Base-by-base conservation (phyloP, 2,888 invertebrate species). In the Ellobium chinense region DNA sequence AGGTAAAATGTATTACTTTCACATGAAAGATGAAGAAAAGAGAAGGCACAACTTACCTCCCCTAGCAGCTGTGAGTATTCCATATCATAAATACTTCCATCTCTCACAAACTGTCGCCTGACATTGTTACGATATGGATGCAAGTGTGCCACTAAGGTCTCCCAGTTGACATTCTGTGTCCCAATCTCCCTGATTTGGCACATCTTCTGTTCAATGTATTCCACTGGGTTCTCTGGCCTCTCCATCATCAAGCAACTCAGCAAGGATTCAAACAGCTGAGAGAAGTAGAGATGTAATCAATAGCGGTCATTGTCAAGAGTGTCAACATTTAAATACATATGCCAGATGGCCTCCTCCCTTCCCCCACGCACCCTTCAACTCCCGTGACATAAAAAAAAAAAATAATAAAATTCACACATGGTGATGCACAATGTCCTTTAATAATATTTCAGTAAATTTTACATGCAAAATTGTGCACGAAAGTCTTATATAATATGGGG, bases 111-210 rank as follows among this genome's bases (percentile, higher is more conserved):
- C 34, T 86, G 85, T 29, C 88, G 82, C 5, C 91, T 78, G 0
- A 88, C 77, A 4, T 87, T 84, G 81, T 91, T 88, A 68, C 91
- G 78, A 70, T 91, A 90, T 2, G 92, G 92, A 78, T 92, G 92
- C 31, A 92, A 82, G 46, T 89, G 85, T 36, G 87, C 83, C 7
- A 92, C 88, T 85, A 92, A 92, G 24, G 91, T 89, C 83, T 92
- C 91, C 92, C 92, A 92, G 83, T 91, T 89, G 5, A 92, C 88
- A 72, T 91, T 90, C 31, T 90, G 88, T 24, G 89, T 78, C 27
- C 92, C 92, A n/a, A 89, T 84, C 29, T 88, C 86, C 73, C 88
- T 88, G 29, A 92, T 89, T 83, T 89, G 86, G 31, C 86, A 84
- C 87, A 92, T 89, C 83, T 90, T 91, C 76, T 85, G 82, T 78